Evolutionary conservation across 2,113 vertebrate species (phyloP), one percentile per base, ranked within the genome.

Genomic region (Aplodontia rufa): DNA sequence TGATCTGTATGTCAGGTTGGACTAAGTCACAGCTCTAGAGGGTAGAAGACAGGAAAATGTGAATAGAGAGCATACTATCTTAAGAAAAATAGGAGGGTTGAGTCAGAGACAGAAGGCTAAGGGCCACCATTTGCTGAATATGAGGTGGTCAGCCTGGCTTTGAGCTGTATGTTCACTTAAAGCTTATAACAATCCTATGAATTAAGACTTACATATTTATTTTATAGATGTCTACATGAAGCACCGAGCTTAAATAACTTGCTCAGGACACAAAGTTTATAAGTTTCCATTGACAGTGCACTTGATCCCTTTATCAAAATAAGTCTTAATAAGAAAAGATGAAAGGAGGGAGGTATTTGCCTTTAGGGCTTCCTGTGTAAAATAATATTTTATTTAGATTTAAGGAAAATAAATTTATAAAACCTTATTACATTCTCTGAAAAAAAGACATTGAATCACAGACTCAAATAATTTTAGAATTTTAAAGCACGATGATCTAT

Each of bases 311-410:
- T 86, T n/a, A 49, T 19, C 37, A 92, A 71, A 78, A 60, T 93
- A 93, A 81, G 3, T 93, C 20, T 85, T 8, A 1, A 14, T 53
- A 47, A 76, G 47, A 49, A 71, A 87, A 92, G 20, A 22, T 12
- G 24, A 87, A 60, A 84, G n/a, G 88, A 83, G 60, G 87, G 26
- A 87, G 37, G 1, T 53, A 66, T 78, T 88, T 91, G 60, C 88
- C 37, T 47, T 60, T 42, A 69, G 26, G 17, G 42, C 60, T 69
- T 93, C 40, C 19, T 72, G 3, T 71, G 45, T 66, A 84, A 94
- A 79, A 80, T 53, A 90, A 58, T 89, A 79, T 66, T 80, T 92
- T 81, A 53, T 64, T 96, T 93, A 58, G 5, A 88, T 45, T 87
- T 94, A 47, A 91, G 37, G 37, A 80, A 92, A 95, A 66, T 24